These are phyloP conservation scores for Lophius americanus DNA, from an alignment of 2,797 vertebrate species.

Conservation along the genomic window DNA sequence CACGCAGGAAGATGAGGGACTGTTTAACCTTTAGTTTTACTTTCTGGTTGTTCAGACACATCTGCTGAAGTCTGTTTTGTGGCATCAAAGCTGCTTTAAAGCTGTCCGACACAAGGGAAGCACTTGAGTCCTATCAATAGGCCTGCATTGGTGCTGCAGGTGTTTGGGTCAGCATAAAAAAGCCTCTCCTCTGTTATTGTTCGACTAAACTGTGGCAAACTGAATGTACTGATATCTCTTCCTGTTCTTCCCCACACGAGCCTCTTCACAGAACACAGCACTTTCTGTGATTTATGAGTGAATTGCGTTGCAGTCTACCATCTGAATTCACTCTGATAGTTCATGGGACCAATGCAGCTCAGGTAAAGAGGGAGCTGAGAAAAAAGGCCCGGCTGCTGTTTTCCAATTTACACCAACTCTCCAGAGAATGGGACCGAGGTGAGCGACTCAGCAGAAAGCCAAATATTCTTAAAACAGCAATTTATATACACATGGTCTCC, in stretches of 20 bases:
- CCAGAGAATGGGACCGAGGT: slow-evolving; percentile 47
- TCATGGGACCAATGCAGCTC: slow-evolving; percentile 54
- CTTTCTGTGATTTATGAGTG: slow-evolving; percentile 54
- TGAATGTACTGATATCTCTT: slow-evolving; percentile 13
- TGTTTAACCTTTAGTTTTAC: neutral
- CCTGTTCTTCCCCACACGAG: slow-evolving; percentile 19
- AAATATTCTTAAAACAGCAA: slow-evolving; percentile 45
- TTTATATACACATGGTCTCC: slow-evolving; percentile 54
- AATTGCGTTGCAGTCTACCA: slow-evolving; percentile 40
- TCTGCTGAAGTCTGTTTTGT: neutral
- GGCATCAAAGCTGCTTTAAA: slow-evolving; percentile 1
- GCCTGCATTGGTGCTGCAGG: slow-evolving; percentile 22
- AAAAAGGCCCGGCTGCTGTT: slow-evolving; percentile 35
- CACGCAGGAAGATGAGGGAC: too few relatives aligned
- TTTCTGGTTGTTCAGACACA: neutral
- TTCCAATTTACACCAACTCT: slow-evolving; percentile 62
- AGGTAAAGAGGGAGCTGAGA: slow-evolving; percentile 7
- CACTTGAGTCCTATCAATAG: neutral
- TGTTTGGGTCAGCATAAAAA: slow-evolving; percentile 22
- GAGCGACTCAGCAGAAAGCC: slow-evolving; percentile 55
- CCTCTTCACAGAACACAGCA: slow-evolving; percentile 34
- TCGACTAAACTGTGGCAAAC: slow-evolving; percentile 28
- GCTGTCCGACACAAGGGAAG: neutral
- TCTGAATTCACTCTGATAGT: slow-evolving; percentile 53
- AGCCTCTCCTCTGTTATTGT: slow-evolving; percentile 26